phyloP scores from a whole-genome alignment of 2,888 invertebrate genomes.

The Dryobotodes eremita region DNA sequence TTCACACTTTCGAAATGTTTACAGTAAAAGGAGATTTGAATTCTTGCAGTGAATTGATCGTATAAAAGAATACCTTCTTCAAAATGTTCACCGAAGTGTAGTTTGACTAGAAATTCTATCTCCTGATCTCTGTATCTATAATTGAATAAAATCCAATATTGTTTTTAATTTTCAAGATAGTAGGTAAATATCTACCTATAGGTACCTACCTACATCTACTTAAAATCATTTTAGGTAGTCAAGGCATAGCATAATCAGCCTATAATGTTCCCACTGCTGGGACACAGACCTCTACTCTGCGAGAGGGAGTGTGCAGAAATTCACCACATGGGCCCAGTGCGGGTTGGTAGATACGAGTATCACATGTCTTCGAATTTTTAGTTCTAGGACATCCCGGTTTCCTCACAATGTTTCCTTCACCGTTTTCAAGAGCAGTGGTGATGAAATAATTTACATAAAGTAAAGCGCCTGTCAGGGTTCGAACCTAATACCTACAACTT shows the following conservation, averaged over 20 bases:
- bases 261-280: neutral
- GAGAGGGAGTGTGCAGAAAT: neutral
- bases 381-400: neutral
- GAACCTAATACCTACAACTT: neutral
- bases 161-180: neutral
- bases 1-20: constrained; percentile 7
- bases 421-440: neutral
- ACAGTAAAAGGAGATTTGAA: neutral
- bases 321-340: neutral
- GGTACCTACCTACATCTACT: neutral
- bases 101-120: neutral
- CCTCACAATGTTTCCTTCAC: neutral
- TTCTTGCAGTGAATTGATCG: neutral
- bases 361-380: neutral
- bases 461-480: neutral
- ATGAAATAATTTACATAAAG: neutral
- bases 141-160: neutral
- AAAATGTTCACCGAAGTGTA: neutral
- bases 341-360: neutral
- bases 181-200: neutral
- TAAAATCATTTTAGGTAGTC: neutral
- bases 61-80: neutral
- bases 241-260: neutral
- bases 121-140: neutral
- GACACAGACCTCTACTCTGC: neutral